Evolutionary conservation across 53 echinoderm and acorn worm species (phyloP).

Genomic region (Paelopatides confundens): DNA sequence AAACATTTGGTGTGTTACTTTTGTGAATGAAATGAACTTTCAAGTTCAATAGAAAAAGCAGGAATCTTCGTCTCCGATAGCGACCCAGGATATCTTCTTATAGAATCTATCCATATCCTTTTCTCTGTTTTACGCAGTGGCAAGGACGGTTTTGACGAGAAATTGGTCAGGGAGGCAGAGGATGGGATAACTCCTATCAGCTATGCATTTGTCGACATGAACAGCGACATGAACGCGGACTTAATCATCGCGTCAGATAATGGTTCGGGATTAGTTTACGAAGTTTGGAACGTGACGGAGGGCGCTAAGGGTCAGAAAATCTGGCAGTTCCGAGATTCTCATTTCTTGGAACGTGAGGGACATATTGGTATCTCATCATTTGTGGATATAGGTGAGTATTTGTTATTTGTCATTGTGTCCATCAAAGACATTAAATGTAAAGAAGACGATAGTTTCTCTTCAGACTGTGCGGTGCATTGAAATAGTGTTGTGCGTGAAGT

Average conservation of each 20-base stretch:
- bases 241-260: conserved; percentile 65
- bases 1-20: no score
- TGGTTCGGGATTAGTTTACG: not conserved
- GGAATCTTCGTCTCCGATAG: no score
- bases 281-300: not conserved
- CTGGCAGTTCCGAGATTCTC: not conserved
- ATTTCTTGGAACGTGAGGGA: not conserved
- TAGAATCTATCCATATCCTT: no score
- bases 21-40: no score
- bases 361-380: conserved; percentile 86
- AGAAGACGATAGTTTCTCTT: no score
- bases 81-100: no score
- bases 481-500: no score
- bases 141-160: not conserved
- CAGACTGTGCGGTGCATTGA: no score
- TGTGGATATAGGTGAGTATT: conserved; percentile 84
- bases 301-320: not conserved
- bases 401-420: no score
- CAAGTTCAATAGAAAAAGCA: no score
- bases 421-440: no score
- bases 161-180: not conserved
- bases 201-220: conserved; percentile 81
- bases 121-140: not conserved
- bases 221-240: conserved; percentile 66
- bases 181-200: conserved; percentile 60